Base-by-base conservation (phyloP, 2,113 vertebrate species). In the Nannobrachium achirus region DNA sequence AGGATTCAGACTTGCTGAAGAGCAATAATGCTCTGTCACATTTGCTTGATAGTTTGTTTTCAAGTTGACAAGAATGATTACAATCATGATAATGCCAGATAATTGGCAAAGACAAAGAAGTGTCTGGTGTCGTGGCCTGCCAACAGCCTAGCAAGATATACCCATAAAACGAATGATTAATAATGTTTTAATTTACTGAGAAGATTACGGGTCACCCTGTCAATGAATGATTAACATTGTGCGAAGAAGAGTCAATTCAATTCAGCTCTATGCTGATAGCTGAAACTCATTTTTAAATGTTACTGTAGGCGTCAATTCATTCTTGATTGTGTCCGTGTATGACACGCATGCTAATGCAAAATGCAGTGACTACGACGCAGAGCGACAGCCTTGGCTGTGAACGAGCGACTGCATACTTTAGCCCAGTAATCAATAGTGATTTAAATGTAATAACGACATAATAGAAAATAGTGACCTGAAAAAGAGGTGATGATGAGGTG, bases 11-110 rank as follows among this genome's bases (percentile, higher is more conserved):
- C 16, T 16, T 45, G 44, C 44, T 11, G 44, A 45, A 45, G 44
- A 45, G 9, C 13, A 45, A 8, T 7, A 64, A 19, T 18, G 46
- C 65, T 59, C 45, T 16, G 25, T 33, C 42, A 45, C 13, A 6
- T 38, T 15, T 45, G 7, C 13, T 19, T 10, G 2, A 51, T 16
- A 15, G 16, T 55, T 61, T 46, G 60, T 42, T 60, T 56, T 33
- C 25, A 5, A n/a, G n/a, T n/a, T n/a, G 8, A 56, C 62, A 46
- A 45, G 51, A 50, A 25, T 48, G 45, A 48, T 14, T 14, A 6
- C 7, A 46, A 75, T 5, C 25, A 33, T 33, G 20, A 55, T 59
- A 8, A 50, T 44, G 59, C 33, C 38, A 41, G 69, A 15, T 63
- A 45, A 68, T 45, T 55, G 41, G 48, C n/a, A 16, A 48, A 49